Base-by-base conservation (phyloP, 2,113 vertebrate genomes). In the Pygoscelis adeliae region DNA sequence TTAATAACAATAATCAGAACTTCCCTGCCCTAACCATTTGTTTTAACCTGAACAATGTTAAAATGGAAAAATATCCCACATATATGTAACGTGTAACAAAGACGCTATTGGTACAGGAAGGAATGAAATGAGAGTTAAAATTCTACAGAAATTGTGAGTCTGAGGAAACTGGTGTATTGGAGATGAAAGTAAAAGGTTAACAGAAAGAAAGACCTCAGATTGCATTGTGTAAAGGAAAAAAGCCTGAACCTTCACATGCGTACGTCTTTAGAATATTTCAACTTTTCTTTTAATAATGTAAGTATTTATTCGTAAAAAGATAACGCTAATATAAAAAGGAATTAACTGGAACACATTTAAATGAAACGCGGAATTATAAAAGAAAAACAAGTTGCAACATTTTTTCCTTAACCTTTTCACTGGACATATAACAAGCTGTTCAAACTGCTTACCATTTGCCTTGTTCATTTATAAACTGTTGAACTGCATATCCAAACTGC, bases 401-500 rank as follows among this genome's bases (percentile, higher is more conserved):
- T 63, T 90, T 72, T 69, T 70, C 67, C 21, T 78, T 84, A 91
- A 67, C 2, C 17, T 94, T 79, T 73, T 63, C 66, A 17, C 4
- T 55, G 19, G 25, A 76, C 13, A 49, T 38, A 47, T 10, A 91
- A 69, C 18, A 83, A 91, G 72, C 18, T 58, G 50, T 74, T 87
- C 63, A 83, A 82, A 59, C 46, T 53, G 70, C 98, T 98, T 98
- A 99, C 99, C 99, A 99, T 98, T 99, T 99, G 87, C 99, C 99
- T 90, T 98, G 89, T 82, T 98, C 92, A 93, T 99, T 99, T 95
- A 92, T 87, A 25, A 99, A 97, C 90, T 99, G 99, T 44, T 99
- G 99, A 50, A 99, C 97, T 16, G 98, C 72, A 83, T 99, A 99
- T 81, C 99, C 99, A 97, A 99, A 99, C 94, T 99, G 99, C 61